Base-by-base conservation (phyloP, 2,888 invertebrate genomes). In the Tortrix viridana region DNA sequence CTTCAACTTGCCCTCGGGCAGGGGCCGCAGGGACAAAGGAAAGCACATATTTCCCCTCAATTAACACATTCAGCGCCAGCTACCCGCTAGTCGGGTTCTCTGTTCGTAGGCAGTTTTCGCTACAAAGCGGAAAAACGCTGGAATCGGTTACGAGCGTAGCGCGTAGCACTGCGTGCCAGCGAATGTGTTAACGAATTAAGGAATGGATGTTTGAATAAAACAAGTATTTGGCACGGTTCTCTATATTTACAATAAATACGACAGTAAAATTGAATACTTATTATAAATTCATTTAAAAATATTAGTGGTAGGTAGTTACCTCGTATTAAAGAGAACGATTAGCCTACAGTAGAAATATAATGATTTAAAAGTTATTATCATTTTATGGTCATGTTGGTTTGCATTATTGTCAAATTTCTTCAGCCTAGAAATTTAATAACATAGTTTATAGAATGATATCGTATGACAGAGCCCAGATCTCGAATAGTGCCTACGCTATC, bases 241-340 rank as follows among this genome's bases (percentile, higher is more conserved):
- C 74, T 86, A 85, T 87, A 86, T 88, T 87, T 86, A 85, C 84
- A 87, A 73, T 81, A 84, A 85, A 85, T 77, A 84, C 73, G 79
- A 82, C 76, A 78, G 76, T 82, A 80, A 77, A 71, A 74, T 81
- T 74, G 77, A 76, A 74, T 76, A 80, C 73, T 70, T 73, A 74
- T 69, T 70, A 74, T 73, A 79, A 73, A 69, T 70, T 69, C 54
- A 56, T 71, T 74, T 71, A 67, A 72, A 73, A 74, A 71, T 71
- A 71, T 68, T 68, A 61, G 18, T 69, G 67, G 41, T 44, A 46
- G 55, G n/a, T 32, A 56, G 44, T 50, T 52, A 53, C 62, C 41
- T 62, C 57, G 26, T 48, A 65, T 56, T 57, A 72, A 70, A 76
- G 68, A 69, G 68, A 68, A 73, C 67, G 67, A 70, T 12, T 59